Conservation (phyloP, 2,113 vertebrate species). For the Dipodomys merriami region DNA sequence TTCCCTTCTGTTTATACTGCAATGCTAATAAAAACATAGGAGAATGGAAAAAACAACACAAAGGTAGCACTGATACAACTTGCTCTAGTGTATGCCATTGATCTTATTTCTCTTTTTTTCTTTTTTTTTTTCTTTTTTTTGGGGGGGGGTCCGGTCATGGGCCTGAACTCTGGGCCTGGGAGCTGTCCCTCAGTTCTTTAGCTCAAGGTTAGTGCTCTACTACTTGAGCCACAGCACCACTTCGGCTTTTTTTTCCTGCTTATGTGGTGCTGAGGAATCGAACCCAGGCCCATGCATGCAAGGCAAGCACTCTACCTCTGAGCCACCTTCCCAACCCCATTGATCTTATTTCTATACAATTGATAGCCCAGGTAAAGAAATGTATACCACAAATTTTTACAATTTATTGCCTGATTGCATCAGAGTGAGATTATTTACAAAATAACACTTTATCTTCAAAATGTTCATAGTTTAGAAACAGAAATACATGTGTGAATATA, state of each 20-base stretch:
- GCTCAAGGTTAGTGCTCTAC: too few relatives aligned
- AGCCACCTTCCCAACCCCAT: neutral
- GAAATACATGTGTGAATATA: neutral
- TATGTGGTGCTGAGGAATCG: too few relatives aligned
- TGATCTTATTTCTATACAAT: constrained; percentile 3
- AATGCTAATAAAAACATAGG: neutral
- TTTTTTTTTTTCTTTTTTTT: too few relatives aligned
- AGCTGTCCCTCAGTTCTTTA: too few relatives aligned
- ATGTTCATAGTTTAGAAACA: neutral
- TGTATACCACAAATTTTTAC: neutral
- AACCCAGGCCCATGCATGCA: too few relatives aligned
- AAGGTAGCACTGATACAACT: neutral
- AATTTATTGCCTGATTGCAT: neutral
- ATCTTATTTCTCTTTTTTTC: neutral
- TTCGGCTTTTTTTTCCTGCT: too few relatives aligned
- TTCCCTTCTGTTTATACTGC: neutral
- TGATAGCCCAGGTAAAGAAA: neutral
- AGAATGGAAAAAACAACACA: neutral
- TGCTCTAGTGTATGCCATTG: neutral
- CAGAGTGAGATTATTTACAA: neutral
- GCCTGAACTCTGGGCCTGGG: too few relatives aligned
- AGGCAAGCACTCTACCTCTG: too few relatives aligned
- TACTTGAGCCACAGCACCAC: too few relatives aligned
- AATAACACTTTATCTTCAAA: neutral
- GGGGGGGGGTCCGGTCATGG: too few relatives aligned